Evolutionary conservation across 2,113 vertebrate species (phyloP).

Genomic region (Halichoerus grypus): DNA sequence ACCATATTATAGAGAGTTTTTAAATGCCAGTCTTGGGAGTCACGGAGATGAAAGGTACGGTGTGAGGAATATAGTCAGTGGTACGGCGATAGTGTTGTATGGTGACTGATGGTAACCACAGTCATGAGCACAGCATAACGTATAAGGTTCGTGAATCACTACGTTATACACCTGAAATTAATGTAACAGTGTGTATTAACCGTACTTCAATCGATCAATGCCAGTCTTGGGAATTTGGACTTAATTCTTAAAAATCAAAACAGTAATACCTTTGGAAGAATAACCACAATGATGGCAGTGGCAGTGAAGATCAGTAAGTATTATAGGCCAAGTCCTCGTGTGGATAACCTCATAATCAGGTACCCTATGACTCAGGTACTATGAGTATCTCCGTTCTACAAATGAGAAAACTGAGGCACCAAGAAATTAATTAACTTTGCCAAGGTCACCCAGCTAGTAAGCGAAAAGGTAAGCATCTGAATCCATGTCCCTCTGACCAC

Average conservation of each 20-base stretch:
- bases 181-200: not conserved
- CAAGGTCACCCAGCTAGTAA: not conserved
- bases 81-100: not conserved
- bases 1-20: not conserved
- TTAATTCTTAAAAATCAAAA: conserved; percentile 28
- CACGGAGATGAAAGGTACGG: not conserved
- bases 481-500: not conserved
- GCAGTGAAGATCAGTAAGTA: not conserved
- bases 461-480: not conserved
- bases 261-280: not conserved
- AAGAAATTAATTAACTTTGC: not conserved
- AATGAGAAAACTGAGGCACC: not conserved
- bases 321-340: not conserved
- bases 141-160: not conserved
- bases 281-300: not conserved
- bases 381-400: not conserved
- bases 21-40: not conserved
- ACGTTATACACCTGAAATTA: not conserved
- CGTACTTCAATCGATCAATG: not conserved
- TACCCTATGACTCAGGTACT: not conserved
- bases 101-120: not conserved
- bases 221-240: not conserved
- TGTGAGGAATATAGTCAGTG: not conserved
- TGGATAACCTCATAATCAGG: not conserved
- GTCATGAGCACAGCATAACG: not conserved